These are phyloP conservation scores for Periophthalmus magnuspinnatus DNA, from an alignment of 2,797 vertebrate genomes.

Conservation along the genomic window DNA sequence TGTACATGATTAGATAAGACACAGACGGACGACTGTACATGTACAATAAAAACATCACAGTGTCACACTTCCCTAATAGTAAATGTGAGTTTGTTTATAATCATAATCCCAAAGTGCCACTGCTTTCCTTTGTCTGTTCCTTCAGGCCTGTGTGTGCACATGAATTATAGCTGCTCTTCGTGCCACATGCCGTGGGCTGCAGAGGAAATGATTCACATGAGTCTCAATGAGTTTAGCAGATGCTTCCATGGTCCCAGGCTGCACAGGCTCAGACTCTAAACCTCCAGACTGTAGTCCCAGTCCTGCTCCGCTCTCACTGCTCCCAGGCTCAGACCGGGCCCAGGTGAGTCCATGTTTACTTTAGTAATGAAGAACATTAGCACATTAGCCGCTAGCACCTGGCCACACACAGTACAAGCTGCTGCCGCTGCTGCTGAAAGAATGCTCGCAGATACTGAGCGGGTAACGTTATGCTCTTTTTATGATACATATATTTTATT, in stretches of 20 bases:
- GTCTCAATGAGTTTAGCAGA: slow-evolving; percentile 96
- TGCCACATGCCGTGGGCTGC: slow-evolving; percentile 62
- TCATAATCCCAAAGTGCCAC: not conserved
- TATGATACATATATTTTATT: too few species aligned
- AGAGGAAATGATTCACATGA: slow-evolving; percentile 94
- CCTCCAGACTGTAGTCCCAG: slow-evolving; percentile 21
- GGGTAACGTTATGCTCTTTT: too few species aligned
- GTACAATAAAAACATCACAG: not conserved
- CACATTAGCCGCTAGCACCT: slow-evolving; percentile 49
- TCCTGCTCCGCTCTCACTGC: slow-evolving; percentile 30
- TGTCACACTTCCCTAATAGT: not conserved
- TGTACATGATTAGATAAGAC: not conserved
- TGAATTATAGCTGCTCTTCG: slow-evolving; percentile 18
- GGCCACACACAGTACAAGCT: slow-evolving; percentile 67
- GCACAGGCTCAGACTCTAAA: slow-evolving; percentile 25
- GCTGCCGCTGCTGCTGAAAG: slow-evolving; percentile 29
- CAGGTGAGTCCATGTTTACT: slow-evolving; percentile 72
- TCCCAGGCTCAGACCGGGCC: slow-evolving; percentile 54
- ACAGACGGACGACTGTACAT: not conserved
- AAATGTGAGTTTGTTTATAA: not conserved
- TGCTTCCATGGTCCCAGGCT: slow-evolving; percentile 52
- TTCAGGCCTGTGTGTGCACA: not conserved
- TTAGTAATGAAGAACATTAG: slow-evolving; percentile 76
- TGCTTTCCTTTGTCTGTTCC: slow-evolving; percentile 7
- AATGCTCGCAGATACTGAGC: too few species aligned